Evolutionary conservation across 1,140 invertebrate genomes (phyloP).

Genomic region (Pollicipes pollicipes): DNA sequence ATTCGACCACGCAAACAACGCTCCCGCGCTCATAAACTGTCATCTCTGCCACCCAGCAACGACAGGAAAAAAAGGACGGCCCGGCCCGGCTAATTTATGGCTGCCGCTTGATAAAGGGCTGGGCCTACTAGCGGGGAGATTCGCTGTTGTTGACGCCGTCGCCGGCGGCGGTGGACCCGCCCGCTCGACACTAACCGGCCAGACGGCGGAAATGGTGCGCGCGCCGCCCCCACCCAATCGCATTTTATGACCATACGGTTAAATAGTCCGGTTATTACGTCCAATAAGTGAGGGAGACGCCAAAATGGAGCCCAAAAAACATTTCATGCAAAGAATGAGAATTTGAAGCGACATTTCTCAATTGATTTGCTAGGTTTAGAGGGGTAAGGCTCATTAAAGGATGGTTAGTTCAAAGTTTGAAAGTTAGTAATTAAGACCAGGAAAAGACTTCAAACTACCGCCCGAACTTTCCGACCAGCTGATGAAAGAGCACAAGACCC

Average conservation of each 20-base stretch:
- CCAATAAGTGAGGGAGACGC: background rate
- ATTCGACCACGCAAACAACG: background rate
- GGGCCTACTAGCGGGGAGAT: background rate
- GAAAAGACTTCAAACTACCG: too few relatives aligned
- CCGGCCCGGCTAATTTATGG: background rate
- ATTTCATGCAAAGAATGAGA: too few relatives aligned
- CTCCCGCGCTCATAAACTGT: background rate
- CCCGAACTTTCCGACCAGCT: too few relatives aligned
- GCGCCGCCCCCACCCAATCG: background rate
- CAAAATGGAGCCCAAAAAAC: background rate
- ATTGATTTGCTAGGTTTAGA: too few relatives aligned
- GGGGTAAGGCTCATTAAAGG: too few relatives aligned
- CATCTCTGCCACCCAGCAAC: background rate
- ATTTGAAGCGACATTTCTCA: too few relatives aligned
- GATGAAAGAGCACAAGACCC: too few relatives aligned
- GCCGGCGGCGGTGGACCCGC: too few relatives aligned
- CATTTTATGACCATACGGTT: background rate
- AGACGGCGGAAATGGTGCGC: background rate
- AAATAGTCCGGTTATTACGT: background rate
- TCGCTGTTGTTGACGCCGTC: background rate
- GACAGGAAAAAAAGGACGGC: background rate
- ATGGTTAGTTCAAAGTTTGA: too few relatives aligned
- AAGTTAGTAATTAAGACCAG: too few relatives aligned
- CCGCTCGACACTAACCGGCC: too few relatives aligned
- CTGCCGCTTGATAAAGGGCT: background rate